Percentiles rank a stretch among this genome's conserved stretches.
phyloP scores from a whole-genome alignment of 2,113 vertebrate species.

The Synchiropus splendidus region DNA sequence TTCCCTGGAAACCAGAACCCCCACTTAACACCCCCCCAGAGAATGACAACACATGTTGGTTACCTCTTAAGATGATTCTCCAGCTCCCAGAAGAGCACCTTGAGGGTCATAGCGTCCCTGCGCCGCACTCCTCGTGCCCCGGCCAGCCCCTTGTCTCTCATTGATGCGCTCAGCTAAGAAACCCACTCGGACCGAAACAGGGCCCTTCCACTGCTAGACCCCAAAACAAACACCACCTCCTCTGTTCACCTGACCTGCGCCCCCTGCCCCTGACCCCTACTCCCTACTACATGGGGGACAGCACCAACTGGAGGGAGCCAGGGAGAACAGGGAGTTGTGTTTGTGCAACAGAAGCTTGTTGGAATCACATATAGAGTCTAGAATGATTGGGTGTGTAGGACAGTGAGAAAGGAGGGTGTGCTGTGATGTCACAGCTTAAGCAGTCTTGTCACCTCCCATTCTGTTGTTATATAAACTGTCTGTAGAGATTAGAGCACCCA shows the following conservation, averaged over 20 bases:
- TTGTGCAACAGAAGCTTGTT: constrained; percentile 8
- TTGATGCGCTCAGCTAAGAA: constrained; percentile 26
- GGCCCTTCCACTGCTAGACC: neutral
- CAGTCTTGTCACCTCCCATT: constrained; percentile 32
- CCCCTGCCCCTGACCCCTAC: constrained; percentile 24
- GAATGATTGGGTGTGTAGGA: constrained; percentile 23
- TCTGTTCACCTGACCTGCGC: constrained; percentile 27
- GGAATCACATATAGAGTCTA: constrained; percentile 19
- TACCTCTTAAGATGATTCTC: constrained; percentile 64
- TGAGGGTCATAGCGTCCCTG: constrained; percentile 40
- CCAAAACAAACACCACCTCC: constrained; percentile 22
- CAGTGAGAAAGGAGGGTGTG: constrained; percentile 12
- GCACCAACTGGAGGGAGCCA: constrained; percentile 26
- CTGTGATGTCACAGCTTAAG: constrained; percentile 44
- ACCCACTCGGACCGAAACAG: constrained; percentile 1
- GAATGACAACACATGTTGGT: constrained; percentile 23
- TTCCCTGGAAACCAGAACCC: neutral
- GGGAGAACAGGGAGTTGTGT: constrained; percentile 14
- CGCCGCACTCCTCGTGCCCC: constrained; percentile 30
- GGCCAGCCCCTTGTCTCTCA: constrained; percentile 47
- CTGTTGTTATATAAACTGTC: constrained; percentile 59
- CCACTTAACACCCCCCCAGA: neutral
- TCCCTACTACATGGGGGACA: constrained; percentile 21
- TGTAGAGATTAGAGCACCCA: constrained; percentile 50
- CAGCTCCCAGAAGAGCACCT: constrained; percentile 62